Percentiles rank a stretch among this genome's conserved stretches.
phyloP scores from a whole-genome alignment of 2,888 invertebrate genomes.

The Achlya flavicornis region DNA sequence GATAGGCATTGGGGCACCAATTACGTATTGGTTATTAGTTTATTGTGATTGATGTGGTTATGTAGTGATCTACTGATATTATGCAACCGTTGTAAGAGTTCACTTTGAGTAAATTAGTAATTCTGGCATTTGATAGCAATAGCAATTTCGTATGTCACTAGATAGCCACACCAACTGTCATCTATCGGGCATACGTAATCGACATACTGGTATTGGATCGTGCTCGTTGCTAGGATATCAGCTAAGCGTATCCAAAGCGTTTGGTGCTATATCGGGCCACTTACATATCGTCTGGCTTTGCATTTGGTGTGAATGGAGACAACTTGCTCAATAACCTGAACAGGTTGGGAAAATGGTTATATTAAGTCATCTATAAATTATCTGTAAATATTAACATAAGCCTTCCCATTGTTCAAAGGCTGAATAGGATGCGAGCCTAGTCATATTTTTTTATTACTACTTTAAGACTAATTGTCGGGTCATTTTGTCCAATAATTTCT shows the following conservation, averaged over 20 bases:
- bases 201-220: slow-evolving; percentile 49
- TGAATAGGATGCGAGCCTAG: not conserved
- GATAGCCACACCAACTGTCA: slow-evolving; percentile 37
- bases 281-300: slow-evolving; percentile 78
- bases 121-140: slow-evolving; percentile 19
- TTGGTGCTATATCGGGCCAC: slow-evolving; percentile 49
- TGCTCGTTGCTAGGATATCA: slow-evolving; percentile 65
- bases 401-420: not conserved
- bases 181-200: slow-evolving; percentile 51
- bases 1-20: slow-evolving; percentile 47
- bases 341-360: slow-evolving; percentile 54
- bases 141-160: slow-evolving; percentile 39
- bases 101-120: too few species aligned
- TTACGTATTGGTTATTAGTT: slow-evolving; percentile 47
- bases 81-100: too few species aligned
- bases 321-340: slow-evolving; percentile 81
- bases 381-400: slow-evolving; percentile 15
- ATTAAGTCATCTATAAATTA: slow-evolving; percentile 27
- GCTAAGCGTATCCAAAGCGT: slow-evolving; percentile 70
- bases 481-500: too few species aligned
- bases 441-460: too few species aligned
- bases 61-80: slow-evolving; percentile 20
- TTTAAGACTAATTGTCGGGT: too few species aligned
- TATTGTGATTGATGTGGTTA: slow-evolving; percentile 37
- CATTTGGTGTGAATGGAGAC: slow-evolving; percentile 73